Base-by-base conservation (phyloP, 1,140 invertebrate genomes). In the Danaus melanippus region DNA sequence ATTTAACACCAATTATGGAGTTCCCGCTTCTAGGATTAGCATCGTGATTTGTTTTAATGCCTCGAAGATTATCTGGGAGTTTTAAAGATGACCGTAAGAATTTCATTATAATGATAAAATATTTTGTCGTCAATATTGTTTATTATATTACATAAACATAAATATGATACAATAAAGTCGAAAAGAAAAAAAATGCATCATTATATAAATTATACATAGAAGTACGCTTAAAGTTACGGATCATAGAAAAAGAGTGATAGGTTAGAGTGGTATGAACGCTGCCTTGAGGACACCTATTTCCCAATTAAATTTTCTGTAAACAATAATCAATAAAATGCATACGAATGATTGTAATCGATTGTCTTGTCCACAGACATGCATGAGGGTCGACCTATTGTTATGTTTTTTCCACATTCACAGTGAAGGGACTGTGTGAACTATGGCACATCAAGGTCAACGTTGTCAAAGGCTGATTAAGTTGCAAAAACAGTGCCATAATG, bases 1-100 rank as follows among this genome's bases (percentile, higher is more conserved):
- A 85, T 84, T 85, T 82, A 85, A 81, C 78, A 79, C 82, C 82
- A 85, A 85, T 85, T 82, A 85, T 84, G 80, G 82, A 63, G 79
- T 84, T 85, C 82, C 82, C 74, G 66, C 76, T 81, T 76, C 67
- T 57, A 60, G 62, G 61, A 64, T 67, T 71, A 66, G 63, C 60
- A 66, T 60, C 60, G 50, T 60, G 62, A 70, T 74, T 71, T 74
- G 71, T 71, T 66, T 67, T 50, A 50, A 43, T 50, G 50, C 41
- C 21, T 32, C 21, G 21, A 7, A 32, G 21, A 32, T 48, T 54
- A 42, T 50, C 43, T 44, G 39, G 39, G n/a, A 50, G n/a, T 32
- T 21, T 44, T 46, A 12, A 53, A 32, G 21, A 32, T 32, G 21
- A 32, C 21, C 21, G 6, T 32, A 46, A 12, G 17, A 9, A 12